These are phyloP conservation scores for Dicentrarchus labrax DNA, from an alignment of 2,113 vertebrate species.

Conservation along the genomic window DNA sequence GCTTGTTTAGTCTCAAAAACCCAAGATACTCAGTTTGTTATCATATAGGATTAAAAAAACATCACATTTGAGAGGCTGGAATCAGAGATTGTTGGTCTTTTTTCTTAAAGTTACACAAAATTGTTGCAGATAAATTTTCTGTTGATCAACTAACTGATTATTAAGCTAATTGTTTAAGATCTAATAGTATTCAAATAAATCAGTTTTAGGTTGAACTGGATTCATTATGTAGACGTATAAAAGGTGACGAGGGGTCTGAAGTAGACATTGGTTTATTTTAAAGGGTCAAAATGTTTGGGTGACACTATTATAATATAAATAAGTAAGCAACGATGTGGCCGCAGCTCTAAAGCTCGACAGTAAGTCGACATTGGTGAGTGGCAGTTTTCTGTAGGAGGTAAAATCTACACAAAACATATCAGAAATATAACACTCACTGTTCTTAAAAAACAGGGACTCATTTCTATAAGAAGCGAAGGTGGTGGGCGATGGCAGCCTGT, in stretches of 20 bases:
- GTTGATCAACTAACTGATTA: not conserved
- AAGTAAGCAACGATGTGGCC: no score
- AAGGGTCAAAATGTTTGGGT: not conserved
- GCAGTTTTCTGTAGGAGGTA: slow-evolving; percentile 37
- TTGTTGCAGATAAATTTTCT: no score
- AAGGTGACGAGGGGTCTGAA: not conserved
- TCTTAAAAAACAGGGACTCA: not conserved
- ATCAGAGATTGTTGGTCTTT: not conserved
- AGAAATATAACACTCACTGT: slow-evolving; percentile 17
- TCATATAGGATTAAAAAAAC: not conserved
- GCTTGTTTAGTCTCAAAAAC: not conserved
- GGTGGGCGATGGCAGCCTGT: slow-evolving; percentile 40
- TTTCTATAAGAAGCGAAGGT: slow-evolving; percentile 28
- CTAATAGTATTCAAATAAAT: no score
- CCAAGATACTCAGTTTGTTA: not conserved
- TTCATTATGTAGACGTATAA: not conserved
- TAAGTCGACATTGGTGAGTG: slow-evolving; percentile 18
- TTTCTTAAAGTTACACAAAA: not conserved
- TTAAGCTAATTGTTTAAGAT: not conserved
- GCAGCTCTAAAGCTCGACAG: not conserved
- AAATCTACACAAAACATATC: slow-evolving; percentile 37
- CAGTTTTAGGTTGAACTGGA: not conserved
- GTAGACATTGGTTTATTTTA: not conserved
- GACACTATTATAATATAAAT: not conserved
- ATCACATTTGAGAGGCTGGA: not conserved